These are phyloP conservation scores for Halictus ligatus DNA, from an alignment of 2,888 invertebrate genomes.

Conservation along the genomic window DNA sequence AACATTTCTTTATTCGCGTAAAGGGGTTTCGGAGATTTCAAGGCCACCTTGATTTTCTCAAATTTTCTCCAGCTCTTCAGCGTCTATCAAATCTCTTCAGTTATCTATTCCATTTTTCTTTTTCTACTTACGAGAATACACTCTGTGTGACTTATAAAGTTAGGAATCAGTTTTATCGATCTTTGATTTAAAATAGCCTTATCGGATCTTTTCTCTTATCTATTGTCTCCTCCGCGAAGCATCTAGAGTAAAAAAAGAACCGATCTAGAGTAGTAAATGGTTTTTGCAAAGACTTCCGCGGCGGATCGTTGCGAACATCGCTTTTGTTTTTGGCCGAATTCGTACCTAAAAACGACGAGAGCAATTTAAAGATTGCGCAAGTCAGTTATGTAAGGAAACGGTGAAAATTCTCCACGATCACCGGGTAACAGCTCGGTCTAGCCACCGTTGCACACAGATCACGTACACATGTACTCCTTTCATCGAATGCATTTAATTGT, in stretches of 20 bases:
- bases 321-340: not conserved
- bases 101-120: not conserved
- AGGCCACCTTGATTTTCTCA: too few relatives aligned
- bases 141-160: too few relatives aligned
- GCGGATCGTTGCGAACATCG: not conserved
- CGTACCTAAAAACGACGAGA: not conserved
- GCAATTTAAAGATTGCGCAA: not conserved
- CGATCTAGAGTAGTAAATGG: too few relatives aligned
- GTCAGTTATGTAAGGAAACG: not conserved
- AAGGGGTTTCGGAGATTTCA: too few relatives aligned
- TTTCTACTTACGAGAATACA: too few relatives aligned
- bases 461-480: conserved; percentile 18
- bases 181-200: not conserved
- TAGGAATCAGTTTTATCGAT: not conserved
- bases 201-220: not conserved
- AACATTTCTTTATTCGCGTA: too few relatives aligned
- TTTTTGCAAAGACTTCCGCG: not conserved
- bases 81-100: not conserved
- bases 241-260: too few relatives aligned
- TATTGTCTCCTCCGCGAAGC: too few relatives aligned
- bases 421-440: conserved; percentile 8
- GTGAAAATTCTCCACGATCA: not conserved
- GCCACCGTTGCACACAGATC: conserved; percentile 21
- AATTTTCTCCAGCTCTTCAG: too few relatives aligned
- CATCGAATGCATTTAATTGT: conserved; percentile 24